Evolutionary conservation across 2,888 invertebrate species (phyloP), one percentile per base, ranked within the genome.

Genomic region (Isoperla grammatica): DNA sequence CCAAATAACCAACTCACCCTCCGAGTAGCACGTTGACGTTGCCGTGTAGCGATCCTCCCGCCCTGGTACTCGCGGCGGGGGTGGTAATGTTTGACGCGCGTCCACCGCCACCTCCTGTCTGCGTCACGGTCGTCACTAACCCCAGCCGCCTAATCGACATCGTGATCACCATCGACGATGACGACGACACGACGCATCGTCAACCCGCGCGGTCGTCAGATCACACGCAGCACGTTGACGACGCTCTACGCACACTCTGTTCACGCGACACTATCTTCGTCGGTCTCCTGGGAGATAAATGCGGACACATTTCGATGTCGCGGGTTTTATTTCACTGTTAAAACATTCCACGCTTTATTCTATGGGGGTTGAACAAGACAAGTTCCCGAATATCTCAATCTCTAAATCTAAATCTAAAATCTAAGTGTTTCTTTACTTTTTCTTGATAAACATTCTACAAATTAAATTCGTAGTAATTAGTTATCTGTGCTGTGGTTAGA

Each of bases 21-120:
- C 88, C 86, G 67, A 90, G 82, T 68, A 89, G 80, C 66, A 89
- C 79, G 75, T 89, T 89, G 70, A 84, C 82, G 69, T 81, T 81
- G 67, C 83, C 84, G 71, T 84, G 79, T 64, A 80, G 73, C 68
- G 78, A 59, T 37, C 57, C 42, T 23, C 20, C 62, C 4, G 49
- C 60, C 57, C 58, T 45, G 20, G 61, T 60, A 6, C 50, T 13
- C 5, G 13, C 53, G 22, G 58, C 35, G 42, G 46, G 20, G 17
- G 59, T 15, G 37, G 59, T 62, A 42, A 62, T 56, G 59, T 62
- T 62, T 23, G 39, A 8, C 1, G 49, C 23, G 1, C 29, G 29
- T 15, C 35, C 23, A 4, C 5, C 2, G 22, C 4, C 23, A 68
- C 64, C 68, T 65, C 69, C 72, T 66, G 66, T 70, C 63, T 69